phyloP scores from a whole-genome alignment of 2,113 vertebrate genomes.

The Rhynchomys soricoides region DNA sequence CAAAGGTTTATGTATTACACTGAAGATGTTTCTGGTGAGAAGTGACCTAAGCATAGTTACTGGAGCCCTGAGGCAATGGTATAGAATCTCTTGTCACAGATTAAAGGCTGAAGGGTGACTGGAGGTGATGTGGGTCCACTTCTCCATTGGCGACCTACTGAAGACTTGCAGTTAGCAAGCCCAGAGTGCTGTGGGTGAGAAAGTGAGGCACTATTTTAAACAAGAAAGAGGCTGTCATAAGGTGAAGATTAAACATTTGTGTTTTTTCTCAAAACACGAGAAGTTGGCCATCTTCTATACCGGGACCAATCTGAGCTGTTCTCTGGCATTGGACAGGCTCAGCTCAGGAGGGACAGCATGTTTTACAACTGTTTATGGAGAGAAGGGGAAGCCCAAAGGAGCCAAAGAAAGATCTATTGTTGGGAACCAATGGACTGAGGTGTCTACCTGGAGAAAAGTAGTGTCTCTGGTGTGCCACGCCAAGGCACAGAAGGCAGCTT shows the following conservation, averaged over 20 bases:
- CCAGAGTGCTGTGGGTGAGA: conserved; percentile 13
- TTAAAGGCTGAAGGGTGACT: not conserved
- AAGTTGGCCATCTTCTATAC: conserved; percentile 34
- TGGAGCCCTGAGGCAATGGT: not conserved
- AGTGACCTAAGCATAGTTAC: not conserved
- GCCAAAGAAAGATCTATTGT: conserved; percentile 60
- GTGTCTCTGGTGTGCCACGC: not conserved
- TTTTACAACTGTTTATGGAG: conserved; percentile 61
- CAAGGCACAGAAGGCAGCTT: conserved; percentile 13
- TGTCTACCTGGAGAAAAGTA: not conserved
- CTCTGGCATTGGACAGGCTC: not conserved
- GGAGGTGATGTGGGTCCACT: fast-evolving
- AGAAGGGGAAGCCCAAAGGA: not conserved
- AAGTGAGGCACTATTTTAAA: conserved; percentile 64
- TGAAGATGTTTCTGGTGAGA: not conserved
- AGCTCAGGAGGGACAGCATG: fast-evolving
- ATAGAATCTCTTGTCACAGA: not conserved
- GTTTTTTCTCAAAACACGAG: conserved; percentile 61
- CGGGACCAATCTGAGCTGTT: conserved; percentile 31
- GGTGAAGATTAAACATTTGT: conserved; percentile 59
- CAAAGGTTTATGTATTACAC: not conserved
- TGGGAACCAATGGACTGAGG: not conserved
- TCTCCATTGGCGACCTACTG: conserved; percentile 59
- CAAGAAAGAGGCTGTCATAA: conserved; percentile 64
- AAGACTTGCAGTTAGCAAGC: conserved; percentile 44